Percentiles rank a stretch among this genome's conserved stretches.
Conservation (phyloP, 2,113 vertebrate species). For the Silurus meridionalis region DNA sequence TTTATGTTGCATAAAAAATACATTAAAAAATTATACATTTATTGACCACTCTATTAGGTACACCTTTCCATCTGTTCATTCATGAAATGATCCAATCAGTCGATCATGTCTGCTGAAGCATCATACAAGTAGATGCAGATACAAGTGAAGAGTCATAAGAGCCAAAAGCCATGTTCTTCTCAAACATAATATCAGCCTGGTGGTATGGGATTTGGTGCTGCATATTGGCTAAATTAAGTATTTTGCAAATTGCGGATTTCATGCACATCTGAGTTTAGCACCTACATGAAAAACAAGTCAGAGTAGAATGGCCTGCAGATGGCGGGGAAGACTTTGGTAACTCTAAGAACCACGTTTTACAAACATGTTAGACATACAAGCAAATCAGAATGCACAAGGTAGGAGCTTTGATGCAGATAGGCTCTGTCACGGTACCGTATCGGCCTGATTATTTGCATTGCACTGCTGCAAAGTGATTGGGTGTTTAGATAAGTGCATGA, state of each 20-base stretch:
- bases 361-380: too few species aligned
- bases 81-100: not conserved
- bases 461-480: not conserved
- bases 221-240: too few species aligned
- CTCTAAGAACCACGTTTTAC: not conserved
- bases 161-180: not conserved
- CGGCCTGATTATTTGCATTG: not conserved
- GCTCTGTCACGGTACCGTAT: not conserved
- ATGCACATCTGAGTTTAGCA: not conserved
- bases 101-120: not conserved
- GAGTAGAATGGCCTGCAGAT: too few species aligned
- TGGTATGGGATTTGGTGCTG: not conserved
- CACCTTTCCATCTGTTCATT: not conserved
- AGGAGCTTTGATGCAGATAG: too few species aligned
- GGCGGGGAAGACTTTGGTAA: too few species aligned
- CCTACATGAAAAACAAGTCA: not conserved
- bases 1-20: not conserved
- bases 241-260: not conserved
- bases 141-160: not conserved
- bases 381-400: too few species aligned
- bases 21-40: not conserved
- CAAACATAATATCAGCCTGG: not conserved
- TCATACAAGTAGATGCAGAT: not conserved
- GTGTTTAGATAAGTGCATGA: not conserved
- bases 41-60: not conserved